Evolutionary conservation across 1,140 invertebrate species (phyloP).

Genomic region (Odontomachus brunneus): DNA sequence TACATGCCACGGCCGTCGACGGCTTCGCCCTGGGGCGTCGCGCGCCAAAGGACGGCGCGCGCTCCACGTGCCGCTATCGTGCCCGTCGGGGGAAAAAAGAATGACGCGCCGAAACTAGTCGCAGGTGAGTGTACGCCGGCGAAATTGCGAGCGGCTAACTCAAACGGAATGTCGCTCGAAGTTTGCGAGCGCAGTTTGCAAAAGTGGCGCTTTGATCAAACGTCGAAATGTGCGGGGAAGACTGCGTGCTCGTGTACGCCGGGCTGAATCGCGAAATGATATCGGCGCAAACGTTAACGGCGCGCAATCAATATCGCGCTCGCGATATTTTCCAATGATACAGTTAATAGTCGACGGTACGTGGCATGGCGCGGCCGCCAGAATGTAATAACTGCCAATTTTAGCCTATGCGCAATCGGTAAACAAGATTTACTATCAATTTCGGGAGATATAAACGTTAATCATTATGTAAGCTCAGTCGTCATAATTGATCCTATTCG

Average conservation of each 20-base stretch:
- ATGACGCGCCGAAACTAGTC: constrained; percentile 45
- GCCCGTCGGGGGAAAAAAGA: constrained; percentile 60
- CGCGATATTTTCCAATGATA: constrained; percentile 18
- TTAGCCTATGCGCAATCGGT: constrained; percentile 13
- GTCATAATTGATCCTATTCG: constrained; percentile 29
- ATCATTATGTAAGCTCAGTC: background rate
- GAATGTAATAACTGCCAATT: constrained; percentile 20
- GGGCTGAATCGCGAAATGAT: background rate
- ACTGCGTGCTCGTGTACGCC: background rate
- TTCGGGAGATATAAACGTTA: constrained; percentile 19
- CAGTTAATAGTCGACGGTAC: constrained; percentile 9
- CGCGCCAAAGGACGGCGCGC: constrained; percentile 44
- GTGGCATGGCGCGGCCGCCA: too few species aligned
- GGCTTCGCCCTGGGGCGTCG: constrained; percentile 58
- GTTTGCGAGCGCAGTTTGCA: background rate
- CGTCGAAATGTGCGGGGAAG: constrained; percentile 18
- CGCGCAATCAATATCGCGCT: background rate
- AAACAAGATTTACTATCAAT: constrained; percentile 53
- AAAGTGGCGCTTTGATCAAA: constrained; percentile 11
- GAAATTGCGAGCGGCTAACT: constrained; percentile 56
- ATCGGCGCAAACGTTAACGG: background rate
- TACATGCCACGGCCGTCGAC: constrained; percentile 54
- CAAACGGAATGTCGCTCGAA: constrained; percentile 10
- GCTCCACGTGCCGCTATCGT: constrained; percentile 48
- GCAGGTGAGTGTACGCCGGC: constrained; percentile 40